Evolutionary conservation across 2,797 vertebrate species (phyloP), one percentile per base, ranked within the genome.

Genomic region (Netta rufina): DNA sequence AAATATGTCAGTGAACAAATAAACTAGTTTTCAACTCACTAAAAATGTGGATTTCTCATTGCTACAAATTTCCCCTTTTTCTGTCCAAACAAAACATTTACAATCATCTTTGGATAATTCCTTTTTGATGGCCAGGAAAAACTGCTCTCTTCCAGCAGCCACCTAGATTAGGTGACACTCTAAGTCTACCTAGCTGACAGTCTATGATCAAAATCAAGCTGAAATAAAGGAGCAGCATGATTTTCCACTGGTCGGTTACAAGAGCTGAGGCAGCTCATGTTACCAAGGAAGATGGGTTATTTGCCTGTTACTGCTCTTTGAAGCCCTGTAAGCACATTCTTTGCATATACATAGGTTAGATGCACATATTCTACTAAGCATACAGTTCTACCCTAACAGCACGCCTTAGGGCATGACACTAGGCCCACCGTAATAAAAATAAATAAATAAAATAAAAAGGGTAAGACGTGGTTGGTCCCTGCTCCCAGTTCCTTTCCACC

Each of bases 51-150:
- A 39, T 87, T 92, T 96, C 84, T 94, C 95, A 90, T 86, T 85
- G 74, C 65, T 75, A 72, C 18, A 43, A n/a, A 90, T 90, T 94
- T 91, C 81, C 79, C 75, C 43, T 69, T 90, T 90, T 65, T 83
- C 72, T 32, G 92, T 95, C 92, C 90, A 96, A 94, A 95, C 79
- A 57, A 91, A 94, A 84, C 32, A 79, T 80, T 94, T n/a, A 33
- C 83, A 80, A 70, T 77, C 64, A 84, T 66, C 39, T 90, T 93
- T 61, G 70, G 32, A 58, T 75, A 84, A 91, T 78, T 93, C 86
- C 85, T 91, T 87, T 62, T 27, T 32, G 75, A 88, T 76, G 32
- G 92, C 90, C 88, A 96, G 62, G 93, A 96, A 96, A 96, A 96
- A 64, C 10, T n/a, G 4, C 22, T 93, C 85, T 73, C 66, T 86